A percentile compares a stretch with the other conserved stretches of the same genome.
Conservation (phyloP, 2,113 vertebrate genomes). For the Nesogale talazaci region DNA sequence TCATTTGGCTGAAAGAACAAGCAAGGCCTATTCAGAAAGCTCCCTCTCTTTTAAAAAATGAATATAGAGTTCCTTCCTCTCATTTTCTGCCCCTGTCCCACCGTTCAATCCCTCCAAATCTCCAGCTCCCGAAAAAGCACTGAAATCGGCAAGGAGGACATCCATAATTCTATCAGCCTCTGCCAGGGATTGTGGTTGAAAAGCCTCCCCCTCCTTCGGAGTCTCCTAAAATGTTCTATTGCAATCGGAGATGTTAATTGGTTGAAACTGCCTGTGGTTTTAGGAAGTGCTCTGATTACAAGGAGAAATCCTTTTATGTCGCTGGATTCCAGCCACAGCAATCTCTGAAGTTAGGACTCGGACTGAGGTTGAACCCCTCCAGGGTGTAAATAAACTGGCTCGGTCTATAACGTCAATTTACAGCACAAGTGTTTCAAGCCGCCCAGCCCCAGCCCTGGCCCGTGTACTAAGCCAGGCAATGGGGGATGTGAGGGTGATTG, state of each 20-base stretch:
- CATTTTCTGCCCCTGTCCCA: not conserved
- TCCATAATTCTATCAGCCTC: slow-evolving; percentile 68
- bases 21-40: not conserved
- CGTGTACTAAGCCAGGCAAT: slow-evolving; percentile 37
- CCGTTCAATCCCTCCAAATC: not conserved
- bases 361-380: slow-evolving; percentile 66
- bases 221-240: slow-evolving; percentile 61
- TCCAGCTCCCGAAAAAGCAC: not conserved
- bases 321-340: slow-evolving; percentile 74
- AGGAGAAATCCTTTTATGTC: slow-evolving; percentile 63
- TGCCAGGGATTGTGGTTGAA: slow-evolving; percentile 45
- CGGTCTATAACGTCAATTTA: slow-evolving; percentile 70
- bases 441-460: not conserved
- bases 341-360: slow-evolving; percentile 65
- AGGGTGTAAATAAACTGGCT: slow-evolving; percentile 58
- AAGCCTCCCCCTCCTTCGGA: slow-evolving; percentile 50
- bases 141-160: slow-evolving; percentile 58
- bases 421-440: slow-evolving; percentile 64
- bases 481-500: not conserved
- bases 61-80: not conserved
- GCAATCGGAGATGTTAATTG: slow-evolving; percentile 73
- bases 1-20: slow-evolving; percentile 46
- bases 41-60: not conserved
- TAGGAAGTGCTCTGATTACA: slow-evolving; percentile 82
- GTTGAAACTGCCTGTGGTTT: slow-evolving; percentile 80